Base-by-base conservation (phyloP, 2,888 invertebrate genomes). In the Nomada goodeniana region DNA sequence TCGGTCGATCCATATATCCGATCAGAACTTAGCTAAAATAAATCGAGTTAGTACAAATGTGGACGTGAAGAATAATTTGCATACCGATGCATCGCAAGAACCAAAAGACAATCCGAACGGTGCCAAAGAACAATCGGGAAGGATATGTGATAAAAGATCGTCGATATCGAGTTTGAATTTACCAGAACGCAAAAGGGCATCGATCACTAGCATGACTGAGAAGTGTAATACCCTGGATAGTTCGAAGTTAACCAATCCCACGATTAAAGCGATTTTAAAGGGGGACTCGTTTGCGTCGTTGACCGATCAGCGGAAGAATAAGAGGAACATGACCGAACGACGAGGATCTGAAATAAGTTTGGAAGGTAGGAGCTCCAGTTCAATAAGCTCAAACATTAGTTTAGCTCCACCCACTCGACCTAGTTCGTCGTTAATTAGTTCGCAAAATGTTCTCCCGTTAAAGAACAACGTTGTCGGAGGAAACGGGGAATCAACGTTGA, bases 1-100 rank as follows among this genome's bases (percentile, higher is more conserved):
- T 2, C 94, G 95, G 57, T 92, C 94, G 0, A 93, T 92, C 36
- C 89, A 91, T 29, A 83, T 87, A 42, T 86, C 87, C 26, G 86
- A 87, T 77, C 89, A 85, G 55, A 86, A 82, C 64, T 50, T 86
- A 57, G 26, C 77, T 23, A 86, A 75, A 63, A 57, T 53, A 26
- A 84, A 68, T 69, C 86, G 70, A 63, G n/a, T 60, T 11, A 74
- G 67, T 59, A 42, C 60, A 50, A 84, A 68, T 18, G 36, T 63
- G 9, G 77, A 77, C 42, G 47, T 67, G 53, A 84, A 83, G 36
- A 76, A 74, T 13, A 82, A 68, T 47, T 52, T 53, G 36, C 81
- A 70, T 23, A 63, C 63, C n/a, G 87, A 87, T 9, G 18, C 61
- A 20, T 42, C 55, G 10, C 82, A 69, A 61, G 84, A 89, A 2